Base-by-base conservation (phyloP, 2,113 vertebrate species). In the Sula dactylatra region DNA sequence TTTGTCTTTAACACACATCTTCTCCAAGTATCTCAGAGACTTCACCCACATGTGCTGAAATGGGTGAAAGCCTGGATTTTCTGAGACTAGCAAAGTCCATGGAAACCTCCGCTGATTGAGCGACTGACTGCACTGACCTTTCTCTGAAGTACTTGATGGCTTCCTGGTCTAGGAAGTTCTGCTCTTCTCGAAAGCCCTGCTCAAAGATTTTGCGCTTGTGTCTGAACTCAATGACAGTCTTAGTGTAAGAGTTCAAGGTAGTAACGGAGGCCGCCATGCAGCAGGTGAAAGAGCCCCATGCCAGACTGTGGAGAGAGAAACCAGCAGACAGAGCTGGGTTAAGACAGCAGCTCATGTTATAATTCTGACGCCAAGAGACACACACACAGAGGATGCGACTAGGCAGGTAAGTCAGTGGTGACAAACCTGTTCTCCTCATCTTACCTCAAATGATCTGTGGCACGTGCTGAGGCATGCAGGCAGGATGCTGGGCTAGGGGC, bases 231-330 rank as follows among this genome's bases (percentile, higher is more conserved):
- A 99, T 99, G 96, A 99, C 99, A 16, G 99, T 99, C 98, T 99
- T 99, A 88, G 99, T 99, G 98, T 99, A 99, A 93, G 99, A 99
- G 99, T 99, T 99, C 97, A 99, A 98, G 32, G 99, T 99, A 97
- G 99, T 99, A 97, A 99, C 99, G 3, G 99, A 99, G 90, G 99
- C 99, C 0, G 99, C 99, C 99, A 99, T 99, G 98, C 99, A 99
- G 98, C 99, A 99, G 90, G 99, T 99, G 95, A 99, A 99, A 71
- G 99, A 99, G 31, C 99, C 99, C 99, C 99, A 99, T 3, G 99
- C 99, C 98, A 99, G 98, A 93, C 99, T 99, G 98, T 50, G 82
- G 67, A 96, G 95, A 94, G 97, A 94, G 40, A 94, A 92, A 97
- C 27, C 91, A 94, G 93, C 74, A 88, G 50, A 91, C 67, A 96